These are phyloP conservation scores for Ellobius talpinus DNA, from an alignment of 2,113 vertebrate genomes.

Conservation along the genomic window DNA sequence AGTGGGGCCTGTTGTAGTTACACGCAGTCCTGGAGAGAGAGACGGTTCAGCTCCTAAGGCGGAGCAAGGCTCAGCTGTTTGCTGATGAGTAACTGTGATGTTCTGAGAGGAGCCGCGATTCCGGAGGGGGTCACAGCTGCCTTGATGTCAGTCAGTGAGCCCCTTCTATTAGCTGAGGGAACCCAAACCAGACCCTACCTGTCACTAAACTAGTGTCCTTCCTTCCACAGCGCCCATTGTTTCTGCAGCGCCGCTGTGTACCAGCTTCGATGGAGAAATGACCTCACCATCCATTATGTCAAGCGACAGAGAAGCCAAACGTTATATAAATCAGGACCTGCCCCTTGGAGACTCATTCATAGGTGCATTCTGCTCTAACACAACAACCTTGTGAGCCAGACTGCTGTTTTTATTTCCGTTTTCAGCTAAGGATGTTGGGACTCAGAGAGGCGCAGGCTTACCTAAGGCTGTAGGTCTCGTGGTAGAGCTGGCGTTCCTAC, in stretches of 20 bases:
- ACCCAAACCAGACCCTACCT: neutral
- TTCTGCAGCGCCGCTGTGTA: neutral
- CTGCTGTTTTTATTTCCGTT: neutral
- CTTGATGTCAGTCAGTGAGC: neutral
- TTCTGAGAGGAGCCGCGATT: neutral
- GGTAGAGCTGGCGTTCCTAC: neutral
- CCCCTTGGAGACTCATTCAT: slow-evolving; percentile 43
- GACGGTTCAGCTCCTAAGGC: neutral
- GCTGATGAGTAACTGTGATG: neutral
- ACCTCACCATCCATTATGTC: slow-evolving; percentile 44
- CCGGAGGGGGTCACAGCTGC: neutral
- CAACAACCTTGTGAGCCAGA: neutral
- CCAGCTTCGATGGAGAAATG: slow-evolving; percentile 56
- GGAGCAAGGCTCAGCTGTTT: neutral
- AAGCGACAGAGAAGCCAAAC: slow-evolving; percentile 74
- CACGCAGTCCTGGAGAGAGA: neutral
- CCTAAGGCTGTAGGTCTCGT: neutral
- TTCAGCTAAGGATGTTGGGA: slow-evolving; percentile 2
- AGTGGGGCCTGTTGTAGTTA: neutral
- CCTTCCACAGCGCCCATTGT: neutral
- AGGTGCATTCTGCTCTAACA: slow-evolving; percentile 48
- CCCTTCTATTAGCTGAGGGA: neutral
- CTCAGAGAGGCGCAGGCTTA: neutral
- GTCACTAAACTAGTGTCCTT: neutral
- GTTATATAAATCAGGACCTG: slow-evolving; percentile 63